Evolutionary conservation across 2,888 invertebrate species (phyloP).

Genomic region (Pheosia tremula): DNA sequence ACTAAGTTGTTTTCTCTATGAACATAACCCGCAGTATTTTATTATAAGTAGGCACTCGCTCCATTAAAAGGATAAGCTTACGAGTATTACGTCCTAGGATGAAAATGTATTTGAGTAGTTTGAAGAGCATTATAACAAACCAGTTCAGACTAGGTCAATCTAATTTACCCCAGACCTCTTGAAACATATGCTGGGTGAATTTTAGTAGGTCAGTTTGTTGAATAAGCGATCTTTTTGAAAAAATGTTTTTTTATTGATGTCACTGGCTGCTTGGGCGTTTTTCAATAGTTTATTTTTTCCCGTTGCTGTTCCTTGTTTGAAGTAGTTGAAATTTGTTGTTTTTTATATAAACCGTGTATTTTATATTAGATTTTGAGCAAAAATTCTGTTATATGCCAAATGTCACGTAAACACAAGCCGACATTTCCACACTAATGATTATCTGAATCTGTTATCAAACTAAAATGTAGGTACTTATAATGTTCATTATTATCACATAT

Average conservation of each 20-base stretch:
- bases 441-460: slow-evolving; percentile 3
- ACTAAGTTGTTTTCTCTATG: no score
- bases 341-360: no score
- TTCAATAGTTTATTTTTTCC: no score
- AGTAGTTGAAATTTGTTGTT: no score
- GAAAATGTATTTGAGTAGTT: neutral
- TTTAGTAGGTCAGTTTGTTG: no score
- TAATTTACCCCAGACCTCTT: neutral
- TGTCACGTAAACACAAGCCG: neutral
- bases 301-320: no score
- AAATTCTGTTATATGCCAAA: neutral
- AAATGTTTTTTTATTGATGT: no score
- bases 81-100: neutral
- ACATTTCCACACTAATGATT: neutral
- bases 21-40: no score
- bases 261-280: no score
- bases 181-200: neutral
- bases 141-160: neutral
- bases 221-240: no score
- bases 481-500: neutral
- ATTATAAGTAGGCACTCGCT: no score
- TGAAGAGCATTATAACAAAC: neutral
- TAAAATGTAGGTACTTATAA: neutral
- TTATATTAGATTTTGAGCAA: neutral
- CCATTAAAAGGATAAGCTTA: neutral